Base-by-base conservation (phyloP, 2,797 vertebrate genomes). In the Neostethus bicornis region DNA sequence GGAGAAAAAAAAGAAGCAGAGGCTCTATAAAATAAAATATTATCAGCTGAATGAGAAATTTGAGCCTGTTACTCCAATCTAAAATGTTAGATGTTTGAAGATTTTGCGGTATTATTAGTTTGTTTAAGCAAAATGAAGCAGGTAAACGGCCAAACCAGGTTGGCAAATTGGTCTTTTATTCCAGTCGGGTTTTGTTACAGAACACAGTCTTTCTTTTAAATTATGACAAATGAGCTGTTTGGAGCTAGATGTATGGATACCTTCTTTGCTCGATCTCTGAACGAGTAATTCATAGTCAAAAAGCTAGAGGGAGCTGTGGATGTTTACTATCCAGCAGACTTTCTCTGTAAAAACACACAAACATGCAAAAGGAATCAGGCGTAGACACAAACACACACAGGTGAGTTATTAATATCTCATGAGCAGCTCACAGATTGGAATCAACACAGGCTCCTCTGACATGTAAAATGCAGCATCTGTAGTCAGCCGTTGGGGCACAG, bases 231-330 rank as follows among this genome's bases (percentile, higher is more conserved):
- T 80, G 80, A 77, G 70, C 48, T 67, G 71, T 28, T 62, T 61
- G 58, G 51, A 60, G 26, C 58, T 61, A 45, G 24, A 70, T 55
- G 47, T 39, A n/a, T 29, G 53, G 14, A 70, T 45, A 50, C 51
- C 51, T 21, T 50, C 31, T 14, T 35, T 16, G 20, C n/a, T 24
- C 32, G 29, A n/a, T 17, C 17, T 66, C 63, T 75, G 51, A 47
- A 41, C 31, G 64, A 74, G 45, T 48, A 21, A 11, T 77, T 79
- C 77, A 58, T 54, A 25, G 11, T 19, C 20, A 34, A 46, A 72
- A 82, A 81, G 77, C 85, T 88, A 84, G 85, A 86, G 85, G 85
- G 83, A 79, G 87, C 86, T 87, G 81, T 89, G 83, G 83, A 72
- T 81, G 69, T 89, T 81, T 71, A 38, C 50, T 21, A 69, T 21